phyloP scores from a whole-genome alignment of 2,113 vertebrate species.

The Ammodytes marinus region DNA sequence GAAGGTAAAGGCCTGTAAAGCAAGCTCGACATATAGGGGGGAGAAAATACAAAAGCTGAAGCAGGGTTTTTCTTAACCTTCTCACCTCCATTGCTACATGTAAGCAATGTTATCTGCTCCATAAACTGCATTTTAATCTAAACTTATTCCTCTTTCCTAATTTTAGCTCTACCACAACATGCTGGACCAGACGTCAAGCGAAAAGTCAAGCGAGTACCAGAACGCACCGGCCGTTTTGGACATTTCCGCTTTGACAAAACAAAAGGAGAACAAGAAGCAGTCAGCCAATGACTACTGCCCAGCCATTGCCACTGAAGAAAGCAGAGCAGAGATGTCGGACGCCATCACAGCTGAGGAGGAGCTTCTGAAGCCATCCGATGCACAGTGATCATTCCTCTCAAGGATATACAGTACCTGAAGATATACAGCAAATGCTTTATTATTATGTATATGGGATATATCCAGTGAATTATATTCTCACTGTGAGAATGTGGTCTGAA shows the following conservation, averaged over 20 bases:
- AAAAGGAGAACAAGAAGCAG: constrained; percentile 9
- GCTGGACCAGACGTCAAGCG: constrained; percentile 34
- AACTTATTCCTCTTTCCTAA: background rate
- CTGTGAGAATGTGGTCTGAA: background rate
- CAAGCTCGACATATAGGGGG: background rate
- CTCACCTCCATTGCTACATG: background rate
- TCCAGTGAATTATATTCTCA: background rate
- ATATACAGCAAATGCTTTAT: constrained; percentile 1
- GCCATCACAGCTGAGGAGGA: constrained; percentile 30
- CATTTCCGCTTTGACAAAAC: constrained; percentile 38
- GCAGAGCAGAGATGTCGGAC: constrained; percentile 16
- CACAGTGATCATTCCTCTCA: constrained; percentile 30
- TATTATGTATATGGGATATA: background rate
- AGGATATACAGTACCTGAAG: too few relatives aligned
- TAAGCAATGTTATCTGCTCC: background rate
- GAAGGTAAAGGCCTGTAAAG: constrained; percentile 79
- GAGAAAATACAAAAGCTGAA: background rate
- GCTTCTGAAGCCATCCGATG: constrained; percentile 24
- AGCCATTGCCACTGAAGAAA: constrained; percentile 16
- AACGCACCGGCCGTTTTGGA: constrained; percentile 49
- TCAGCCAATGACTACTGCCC: constrained; percentile 54
- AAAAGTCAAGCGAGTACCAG: constrained; percentile 60
- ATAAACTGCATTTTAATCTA: background rate
- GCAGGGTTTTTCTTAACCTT: background rate
- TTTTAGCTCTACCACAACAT: constrained; percentile 79